Evolutionary conservation across 2,797 vertebrate genomes (phyloP).

Genomic region (Dromococcyx pavoninus): DNA sequence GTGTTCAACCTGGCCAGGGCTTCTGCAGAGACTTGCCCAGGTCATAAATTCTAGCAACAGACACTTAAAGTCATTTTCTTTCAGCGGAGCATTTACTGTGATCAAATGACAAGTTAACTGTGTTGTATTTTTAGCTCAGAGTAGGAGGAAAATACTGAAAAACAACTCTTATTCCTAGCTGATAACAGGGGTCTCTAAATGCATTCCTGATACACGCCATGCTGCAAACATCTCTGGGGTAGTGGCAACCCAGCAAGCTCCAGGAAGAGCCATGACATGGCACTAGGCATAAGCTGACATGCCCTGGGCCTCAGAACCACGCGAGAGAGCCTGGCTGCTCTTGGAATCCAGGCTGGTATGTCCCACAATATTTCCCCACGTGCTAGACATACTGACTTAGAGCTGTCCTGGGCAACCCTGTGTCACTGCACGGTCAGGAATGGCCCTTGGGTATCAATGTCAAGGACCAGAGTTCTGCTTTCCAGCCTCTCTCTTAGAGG

Average conservation of each 20-base stretch:
- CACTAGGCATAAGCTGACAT: neutral
- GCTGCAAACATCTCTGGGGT: neutral
- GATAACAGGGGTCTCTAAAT: constrained; percentile 15
- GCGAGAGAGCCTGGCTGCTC: neutral
- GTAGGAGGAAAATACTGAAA: constrained; percentile 53
- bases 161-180: constrained; percentile 23
- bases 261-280: neutral
- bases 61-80: constrained; percentile 29
- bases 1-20: neutral
- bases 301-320: neutral
- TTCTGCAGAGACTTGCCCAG: constrained; percentile 36
- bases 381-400: neutral
- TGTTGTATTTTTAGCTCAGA: constrained; percentile 55
- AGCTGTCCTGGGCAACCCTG: neutral
- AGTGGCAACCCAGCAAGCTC: neutral
- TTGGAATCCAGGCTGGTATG: neutral
- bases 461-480: neutral
- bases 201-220: neutral
- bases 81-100: constrained; percentile 35
- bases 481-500: neutral
- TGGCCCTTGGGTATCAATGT: neutral
- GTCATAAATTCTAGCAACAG: constrained; percentile 36
- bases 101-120: constrained; percentile 56
- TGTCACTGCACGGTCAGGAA: neutral
- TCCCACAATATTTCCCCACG: neutral